These are phyloP conservation scores for Cotesia glomerata DNA, from an alignment of 1,140 invertebrate species.

Conservation along the genomic window DNA sequence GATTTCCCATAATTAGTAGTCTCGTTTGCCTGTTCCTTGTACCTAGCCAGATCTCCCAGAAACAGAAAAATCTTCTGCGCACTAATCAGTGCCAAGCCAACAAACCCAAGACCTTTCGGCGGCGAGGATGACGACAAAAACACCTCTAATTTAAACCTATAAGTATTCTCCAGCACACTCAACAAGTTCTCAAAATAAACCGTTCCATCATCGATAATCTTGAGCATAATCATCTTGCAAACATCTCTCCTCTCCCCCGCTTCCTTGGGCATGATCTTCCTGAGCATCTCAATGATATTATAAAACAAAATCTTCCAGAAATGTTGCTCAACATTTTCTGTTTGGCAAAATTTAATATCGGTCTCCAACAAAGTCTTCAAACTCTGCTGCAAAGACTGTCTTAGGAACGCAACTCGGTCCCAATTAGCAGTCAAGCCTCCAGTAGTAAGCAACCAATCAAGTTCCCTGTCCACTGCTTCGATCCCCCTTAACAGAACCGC, in stretches of 20 bases:
- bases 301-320: constrained; percentile 94
- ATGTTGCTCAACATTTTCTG: constrained; percentile 87
- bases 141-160: constrained; percentile 75
- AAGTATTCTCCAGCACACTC: constrained; percentile 74
- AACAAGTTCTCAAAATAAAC: constrained; percentile 80
- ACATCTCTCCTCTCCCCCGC: constrained; percentile 61
- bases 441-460: constrained; percentile 64
- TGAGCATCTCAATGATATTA: constrained; percentile 84
- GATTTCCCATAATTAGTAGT: constrained; percentile 86
- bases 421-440: constrained; percentile 60
- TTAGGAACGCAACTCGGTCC: constrained; percentile 61
- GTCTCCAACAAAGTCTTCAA: constrained; percentile 77
- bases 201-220: constrained; percentile 82
- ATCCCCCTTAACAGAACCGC: constrained; percentile 65
- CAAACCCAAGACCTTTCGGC: constrained; percentile 70
- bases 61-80: constrained; percentile 88
- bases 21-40: constrained; percentile 84
- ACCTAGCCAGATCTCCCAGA: constrained; percentile 89
- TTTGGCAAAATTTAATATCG: constrained; percentile 87
- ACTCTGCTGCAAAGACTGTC: constrained; percentile 72
- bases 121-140: constrained; percentile 60
- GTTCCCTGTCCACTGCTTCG: constrained; percentile 64
- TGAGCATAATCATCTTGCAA: constrained; percentile 72
- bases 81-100: constrained; percentile 80
- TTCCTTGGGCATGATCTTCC: constrained; percentile 70